Evolutionary conservation across 2,113 vertebrate genomes (phyloP).

Genomic region (Tyto alba): DNA sequence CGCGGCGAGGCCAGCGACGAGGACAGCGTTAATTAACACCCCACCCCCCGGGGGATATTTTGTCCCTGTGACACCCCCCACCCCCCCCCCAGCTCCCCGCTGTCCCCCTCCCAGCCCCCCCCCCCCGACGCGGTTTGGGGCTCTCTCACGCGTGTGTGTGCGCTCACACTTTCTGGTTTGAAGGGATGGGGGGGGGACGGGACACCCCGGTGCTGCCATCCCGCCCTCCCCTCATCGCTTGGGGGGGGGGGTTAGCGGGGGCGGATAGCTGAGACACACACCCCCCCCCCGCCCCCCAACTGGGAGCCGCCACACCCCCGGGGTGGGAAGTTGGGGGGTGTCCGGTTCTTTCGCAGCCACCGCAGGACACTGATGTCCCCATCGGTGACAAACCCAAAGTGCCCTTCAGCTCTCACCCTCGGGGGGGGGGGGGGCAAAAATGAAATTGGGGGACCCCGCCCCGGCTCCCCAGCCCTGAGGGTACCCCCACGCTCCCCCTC

Average conservation of each 20-base stretch:
- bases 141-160: not conserved
- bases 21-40: constrained; percentile 76
- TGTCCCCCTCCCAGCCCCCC: no score
- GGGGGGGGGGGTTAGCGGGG: no score
- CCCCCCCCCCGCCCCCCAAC: no score
- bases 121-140: not conserved
- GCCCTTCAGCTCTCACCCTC: not conserved
- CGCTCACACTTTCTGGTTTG: no score
- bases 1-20: constrained; percentile 81
- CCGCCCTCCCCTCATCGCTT: not conserved
- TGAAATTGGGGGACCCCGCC: not conserved
- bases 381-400: not conserved
- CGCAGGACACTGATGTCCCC: not conserved
- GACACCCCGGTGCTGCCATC: no score
- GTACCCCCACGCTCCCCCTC: not conserved
- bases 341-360: not conserved
- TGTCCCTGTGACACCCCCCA: not conserved
- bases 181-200: not conserved
- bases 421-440: not conserved
- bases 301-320: not conserved
- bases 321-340: not conserved
- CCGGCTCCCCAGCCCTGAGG: not conserved
- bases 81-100: not conserved
- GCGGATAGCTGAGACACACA: no score
- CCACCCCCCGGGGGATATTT: not conserved